phyloP scores from a whole-genome alignment of 2,113 vertebrate genomes.

The Triplophysa tibetana region DNA sequence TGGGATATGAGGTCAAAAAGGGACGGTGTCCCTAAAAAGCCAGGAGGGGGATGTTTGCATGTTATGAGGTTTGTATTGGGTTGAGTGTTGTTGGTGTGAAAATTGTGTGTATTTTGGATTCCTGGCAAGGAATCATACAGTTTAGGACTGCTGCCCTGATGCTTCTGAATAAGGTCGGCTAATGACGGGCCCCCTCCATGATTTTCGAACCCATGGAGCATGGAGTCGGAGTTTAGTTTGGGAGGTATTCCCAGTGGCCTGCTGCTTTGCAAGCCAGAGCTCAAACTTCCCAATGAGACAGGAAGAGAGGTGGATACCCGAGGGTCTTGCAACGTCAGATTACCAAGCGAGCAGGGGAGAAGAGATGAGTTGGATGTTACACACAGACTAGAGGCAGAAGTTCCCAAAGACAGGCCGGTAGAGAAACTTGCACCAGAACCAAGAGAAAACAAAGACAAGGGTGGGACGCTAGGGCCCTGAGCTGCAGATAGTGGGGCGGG shows the following conservation, averaged over 20 bases:
- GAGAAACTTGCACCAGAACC: constrained; percentile 13
- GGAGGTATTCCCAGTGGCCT: constrained; percentile 53
- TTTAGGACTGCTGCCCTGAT: constrained; percentile 70
- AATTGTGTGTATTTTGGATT: constrained; percentile 60
- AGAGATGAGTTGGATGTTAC: constrained; percentile 43
- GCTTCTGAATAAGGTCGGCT: constrained; percentile 84
- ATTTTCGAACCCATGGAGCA: constrained; percentile 54
- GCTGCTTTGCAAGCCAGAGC: constrained; percentile 64
- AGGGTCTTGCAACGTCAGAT: constrained; percentile 64
- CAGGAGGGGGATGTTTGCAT: constrained; percentile 52
- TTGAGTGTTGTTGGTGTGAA: background rate
- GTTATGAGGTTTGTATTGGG: constrained; percentile 55
- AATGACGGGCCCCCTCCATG: constrained; percentile 75
- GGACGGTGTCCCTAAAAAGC: constrained; percentile 47
- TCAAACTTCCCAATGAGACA: constrained; percentile 65
- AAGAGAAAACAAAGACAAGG: background rate
- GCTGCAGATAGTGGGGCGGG: background rate
- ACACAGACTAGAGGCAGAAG: constrained; percentile 50
- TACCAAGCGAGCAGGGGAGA: constrained; percentile 72
- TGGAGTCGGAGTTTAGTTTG: background rate
- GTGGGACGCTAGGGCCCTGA: background rate
- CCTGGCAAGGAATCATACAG: constrained; percentile 64
- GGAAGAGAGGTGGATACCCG: constrained; percentile 52
- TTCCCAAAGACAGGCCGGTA: constrained; percentile 9
- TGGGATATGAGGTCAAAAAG: constrained; percentile 56